These are phyloP conservation scores for Globia sparganii DNA, from an alignment of 2,888 invertebrate species.

Conservation along the genomic window DNA sequence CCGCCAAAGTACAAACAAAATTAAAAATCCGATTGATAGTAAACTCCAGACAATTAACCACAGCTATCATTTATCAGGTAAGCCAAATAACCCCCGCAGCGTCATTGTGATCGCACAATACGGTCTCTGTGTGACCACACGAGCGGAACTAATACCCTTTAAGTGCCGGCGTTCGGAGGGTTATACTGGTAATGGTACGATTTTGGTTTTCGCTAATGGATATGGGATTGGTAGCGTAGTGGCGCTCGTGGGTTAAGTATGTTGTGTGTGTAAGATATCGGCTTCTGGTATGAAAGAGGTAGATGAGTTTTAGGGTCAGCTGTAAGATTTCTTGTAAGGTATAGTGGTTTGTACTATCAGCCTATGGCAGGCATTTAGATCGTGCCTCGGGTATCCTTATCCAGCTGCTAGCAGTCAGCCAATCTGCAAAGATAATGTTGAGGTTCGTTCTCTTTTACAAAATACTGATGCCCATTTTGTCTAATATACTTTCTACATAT, in stretches of 20 bases:
- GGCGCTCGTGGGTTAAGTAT: background rate
- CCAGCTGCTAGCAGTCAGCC: too few species aligned
- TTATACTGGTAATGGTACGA: conserved; percentile 79
- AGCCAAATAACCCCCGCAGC: conserved; percentile 67
- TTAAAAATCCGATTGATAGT: conserved; percentile 59
- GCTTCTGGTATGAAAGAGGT: too few species aligned
- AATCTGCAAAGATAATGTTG: too few species aligned
- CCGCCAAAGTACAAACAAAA: conserved; percentile 6
- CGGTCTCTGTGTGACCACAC: conserved; percentile 80
- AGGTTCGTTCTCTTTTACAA: too few species aligned
- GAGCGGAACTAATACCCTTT: conserved; percentile 85
- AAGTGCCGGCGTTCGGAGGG: conserved; percentile 78
- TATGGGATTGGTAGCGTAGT: conserved; percentile 56
- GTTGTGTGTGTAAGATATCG: too few species aligned
- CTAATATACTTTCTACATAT: too few species aligned
- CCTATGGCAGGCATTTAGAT: too few species aligned
- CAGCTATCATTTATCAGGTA: conserved; percentile 75
- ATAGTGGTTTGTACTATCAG: too few species aligned
- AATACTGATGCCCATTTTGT: too few species aligned
- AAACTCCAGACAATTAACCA: conserved; percentile 63
- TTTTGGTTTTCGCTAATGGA: conserved; percentile 78
- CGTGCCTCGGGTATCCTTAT: too few species aligned
- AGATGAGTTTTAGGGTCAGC: too few species aligned
- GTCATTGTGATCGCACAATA: conserved; percentile 74
- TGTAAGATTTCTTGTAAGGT: too few species aligned